Base-by-base conservation (phyloP, 2,888 invertebrate genomes). In the Saturnia japonica region DNA sequence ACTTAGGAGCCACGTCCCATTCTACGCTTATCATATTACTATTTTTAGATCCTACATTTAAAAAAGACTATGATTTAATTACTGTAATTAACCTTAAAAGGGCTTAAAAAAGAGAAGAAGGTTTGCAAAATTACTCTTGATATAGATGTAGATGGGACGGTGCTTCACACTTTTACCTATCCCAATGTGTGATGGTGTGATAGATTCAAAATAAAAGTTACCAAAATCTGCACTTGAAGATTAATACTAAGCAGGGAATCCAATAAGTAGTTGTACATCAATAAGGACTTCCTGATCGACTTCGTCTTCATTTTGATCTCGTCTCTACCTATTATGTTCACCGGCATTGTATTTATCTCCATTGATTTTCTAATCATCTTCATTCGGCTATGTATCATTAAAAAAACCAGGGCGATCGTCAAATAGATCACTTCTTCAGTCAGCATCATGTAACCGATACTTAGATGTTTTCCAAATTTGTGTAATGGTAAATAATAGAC, bases 281-380 rank as follows among this genome's bases (percentile, higher is more conserved):
- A 25, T 16, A 57, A 25, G 25, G 22, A 25, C 25, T 57, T 57
- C 14, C 57, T 57, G 28, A 70, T 54, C 7, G 8, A 1, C 42
- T 47, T 54, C 16, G 54, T 40, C 19, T 34, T 67, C 1, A 1
- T 3, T 43, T 19, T 34, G 9, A 70, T 42, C 25, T 67, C 42
- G 4, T 42, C 22, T 51, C 67, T n/a, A 2, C 54, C 67, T 25
- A 70, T 14, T 7, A 70, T 66, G 54, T 70, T 70, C n/a, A 70
- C 66, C 9, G 70, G 54, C 9, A 70, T 51, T 19, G 19, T 42
- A 54, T 51, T 67, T 0, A 3, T 16, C 7, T 60, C 67, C 8
- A 67, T 45, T 9, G 54, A 42, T 57, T 57, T 57, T 42, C 51
- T 45, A 0, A 57, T 8, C 9, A 68, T 25, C 12, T 54, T 60